These are phyloP conservation scores for Mastomys natalensis DNA, from an alignment of 2,113 vertebrate genomes.

Conservation along the genomic window DNA sequence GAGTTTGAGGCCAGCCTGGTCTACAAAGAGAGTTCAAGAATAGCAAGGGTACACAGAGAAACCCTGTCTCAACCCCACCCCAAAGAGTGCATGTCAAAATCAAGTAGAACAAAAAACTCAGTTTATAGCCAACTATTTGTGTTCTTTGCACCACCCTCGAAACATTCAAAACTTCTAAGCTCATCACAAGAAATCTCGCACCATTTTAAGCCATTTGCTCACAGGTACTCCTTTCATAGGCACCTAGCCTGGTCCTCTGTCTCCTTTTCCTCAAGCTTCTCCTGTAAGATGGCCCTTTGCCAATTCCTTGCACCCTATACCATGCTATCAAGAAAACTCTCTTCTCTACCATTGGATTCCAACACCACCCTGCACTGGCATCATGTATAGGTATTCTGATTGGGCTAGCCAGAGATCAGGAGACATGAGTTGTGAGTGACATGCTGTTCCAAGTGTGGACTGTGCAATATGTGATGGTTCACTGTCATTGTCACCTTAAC, in stretches of 20 bases:
- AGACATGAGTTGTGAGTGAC: fast-evolving
- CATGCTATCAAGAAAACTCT: not conserved
- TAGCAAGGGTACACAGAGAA: not conserved
- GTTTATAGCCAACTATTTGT: not conserved
- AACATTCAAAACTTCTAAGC: not conserved
- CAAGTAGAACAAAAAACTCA: not conserved
- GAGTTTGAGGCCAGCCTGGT: not conserved
- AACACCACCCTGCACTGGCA: not conserved
- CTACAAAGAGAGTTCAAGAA: not conserved
- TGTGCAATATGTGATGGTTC: not conserved
- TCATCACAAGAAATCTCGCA: not conserved
- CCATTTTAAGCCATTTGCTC: not conserved
- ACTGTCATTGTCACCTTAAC: too few species aligned
- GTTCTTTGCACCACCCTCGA: not conserved
- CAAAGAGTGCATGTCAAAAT: not conserved
- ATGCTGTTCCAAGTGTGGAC: not conserved
- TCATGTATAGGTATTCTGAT: not conserved
- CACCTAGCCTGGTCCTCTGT: not conserved
- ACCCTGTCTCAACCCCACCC: not conserved
- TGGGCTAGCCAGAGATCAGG: not conserved
- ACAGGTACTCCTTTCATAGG: not conserved
- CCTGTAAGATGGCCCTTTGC: not conserved
- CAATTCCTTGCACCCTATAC: not conserved
- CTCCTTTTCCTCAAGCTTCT: too few species aligned
- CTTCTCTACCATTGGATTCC: too few species aligned